These are phyloP conservation scores for Melanotaenia pygmaea DNA, from an alignment of 2,797 vertebrate species.

Conservation along the genomic window DNA sequence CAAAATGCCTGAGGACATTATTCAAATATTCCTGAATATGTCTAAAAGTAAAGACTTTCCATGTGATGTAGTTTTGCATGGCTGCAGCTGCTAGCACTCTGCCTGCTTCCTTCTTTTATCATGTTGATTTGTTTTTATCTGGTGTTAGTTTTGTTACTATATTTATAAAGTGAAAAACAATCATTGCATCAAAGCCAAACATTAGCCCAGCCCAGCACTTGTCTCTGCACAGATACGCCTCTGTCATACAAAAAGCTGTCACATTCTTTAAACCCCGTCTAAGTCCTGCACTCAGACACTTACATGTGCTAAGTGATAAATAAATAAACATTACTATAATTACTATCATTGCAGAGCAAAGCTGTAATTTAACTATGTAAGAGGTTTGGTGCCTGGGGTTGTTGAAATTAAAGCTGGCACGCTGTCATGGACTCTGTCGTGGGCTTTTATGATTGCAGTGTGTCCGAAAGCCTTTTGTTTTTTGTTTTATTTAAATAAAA, in stretches of 20 bases:
- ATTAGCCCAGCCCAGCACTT: background rate
- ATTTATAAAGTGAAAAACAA: background rate
- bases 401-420: background rate
- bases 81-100: background rate
- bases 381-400: background rate
- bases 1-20: too few species aligned
- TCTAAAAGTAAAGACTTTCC: too few species aligned
- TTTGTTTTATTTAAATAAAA: background rate
- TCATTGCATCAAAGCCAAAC: background rate
- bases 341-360: slow-evolving; percentile 14
- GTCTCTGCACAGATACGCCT: background rate
- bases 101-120: background rate
- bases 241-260: background rate
- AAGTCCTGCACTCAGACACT: background rate
- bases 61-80: too few species aligned
- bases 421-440: background rate
- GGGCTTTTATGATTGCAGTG: background rate
- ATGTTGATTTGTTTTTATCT: background rate
- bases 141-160: background rate
- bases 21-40: too few species aligned
- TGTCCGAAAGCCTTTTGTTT: background rate
- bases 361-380: slow-evolving; percentile 13
- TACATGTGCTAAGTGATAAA: slow-evolving; percentile 6
- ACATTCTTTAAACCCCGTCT: background rate
- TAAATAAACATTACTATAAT: slow-evolving; percentile 24